Base-by-base conservation (phyloP, 1,140 invertebrate genomes). In the Geopemphigus sp. region DNA sequence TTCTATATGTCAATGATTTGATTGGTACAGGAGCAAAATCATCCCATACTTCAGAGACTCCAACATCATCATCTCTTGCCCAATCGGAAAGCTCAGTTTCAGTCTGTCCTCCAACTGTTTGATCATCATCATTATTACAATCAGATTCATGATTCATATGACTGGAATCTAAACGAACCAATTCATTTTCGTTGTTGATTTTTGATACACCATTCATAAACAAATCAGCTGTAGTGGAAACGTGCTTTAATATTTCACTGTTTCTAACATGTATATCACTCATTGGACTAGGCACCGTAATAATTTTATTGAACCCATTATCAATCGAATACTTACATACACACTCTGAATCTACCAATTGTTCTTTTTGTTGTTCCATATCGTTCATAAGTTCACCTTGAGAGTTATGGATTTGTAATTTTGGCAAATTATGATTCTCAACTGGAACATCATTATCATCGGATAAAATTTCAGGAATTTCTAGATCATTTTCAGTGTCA, bases 81-180 rank as follows among this genome's bases (percentile, higher is more conserved):
- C 93, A 94, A 84, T 95, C 93, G 0, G 93, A 94, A 15, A 94
- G 85, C 84, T 95, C 93, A 0, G 93, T 94, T 85, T 95, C 94
- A 0, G 93, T 94, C 15, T 93, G 85, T 1, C 89, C 91, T 19
- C 91, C 89, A 0, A 90, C 90, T 0, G 89, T 89, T 1, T 74
- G 78, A 39, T 82, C 86, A 29, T 88, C 86, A 19, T 85, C 84
- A 64, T 86, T 86, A 53, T 70, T 53, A 53, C 19, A 26, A 53
- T 70, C 22, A 26, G 45, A 29, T 5, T 5, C n/a, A n/a, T n/a
- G n/a, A n/a, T n/a, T n/a, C n/a, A n/a, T 3, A 29, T 84, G 74
- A 26, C 82, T 82, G 1, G 86, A 87, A 1, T 83, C 83, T 0
- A 89, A 86, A 54, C 29, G 47, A 29, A 54, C 17, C 5, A 54